Evolutionary conservation across 1,140 invertebrate genomes (phyloP), one percentile per base, ranked within the genome.

Genomic region (Microvelia longipes): DNA sequence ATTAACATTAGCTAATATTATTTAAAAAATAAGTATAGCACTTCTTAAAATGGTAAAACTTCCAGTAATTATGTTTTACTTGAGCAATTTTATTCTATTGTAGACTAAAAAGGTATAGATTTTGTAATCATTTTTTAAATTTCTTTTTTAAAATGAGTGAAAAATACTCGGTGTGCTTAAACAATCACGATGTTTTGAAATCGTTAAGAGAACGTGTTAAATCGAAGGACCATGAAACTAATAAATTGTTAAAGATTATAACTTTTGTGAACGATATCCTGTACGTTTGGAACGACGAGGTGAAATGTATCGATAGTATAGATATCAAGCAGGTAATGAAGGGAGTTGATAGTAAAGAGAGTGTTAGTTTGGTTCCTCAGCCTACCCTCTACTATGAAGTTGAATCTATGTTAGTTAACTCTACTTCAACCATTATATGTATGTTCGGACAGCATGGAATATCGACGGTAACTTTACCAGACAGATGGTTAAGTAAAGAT

Each of bases 371-470:
- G 0, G 76, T 76, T 68, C 81, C 76, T 2, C 79, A 77, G 1
- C 79, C 81, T 72, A 77, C 80, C 0, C 81, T 81, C 11, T 77
- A 80, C 24, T 82, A 82, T 72, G 81, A 83, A 2, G 77, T 83
- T 2, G 79, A 79, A 25, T 75, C 78, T 65, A 68, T 83, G 26
- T 60, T 78, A 29, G 78, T 82, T 69, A 83, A 83, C 72, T 79
- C 80, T 66, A 80, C 80, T 0, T 74, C 75, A 0, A 78, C 81
- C 1, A 79, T 81, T 60, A 69, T 82, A 5, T 79, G 75, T 0
- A 68, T 83, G 2, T 79, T 78, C 77, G 81, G 82, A 1, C 77
- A 73, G 67, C 68, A 80, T 28, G 82, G 82, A 0, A 77, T 83
- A 13, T 74, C 77, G 2, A 67, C 82, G 2, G 73, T 83, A 25